phyloP scores from a whole-genome alignment of 2,113 vertebrate genomes.

The Neolamprologus longior region DNA sequence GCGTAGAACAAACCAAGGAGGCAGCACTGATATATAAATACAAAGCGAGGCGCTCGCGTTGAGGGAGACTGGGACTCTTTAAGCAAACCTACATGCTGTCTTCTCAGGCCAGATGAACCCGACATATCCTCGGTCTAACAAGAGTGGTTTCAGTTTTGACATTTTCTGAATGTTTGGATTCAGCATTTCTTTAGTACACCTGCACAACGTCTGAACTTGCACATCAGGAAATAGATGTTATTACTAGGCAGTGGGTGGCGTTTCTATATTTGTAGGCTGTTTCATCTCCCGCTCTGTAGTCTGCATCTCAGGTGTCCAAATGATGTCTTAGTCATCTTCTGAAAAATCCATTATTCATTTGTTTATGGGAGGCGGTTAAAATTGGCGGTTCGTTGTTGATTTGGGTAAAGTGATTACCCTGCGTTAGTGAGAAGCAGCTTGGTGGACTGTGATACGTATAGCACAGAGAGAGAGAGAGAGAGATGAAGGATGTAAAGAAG shows the following conservation, averaged over 20 bases:
- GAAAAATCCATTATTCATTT: not conserved
- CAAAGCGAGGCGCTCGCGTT: not conserved
- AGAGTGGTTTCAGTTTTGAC: not conserved
- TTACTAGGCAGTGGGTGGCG: not conserved
- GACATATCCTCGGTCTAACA: not conserved
- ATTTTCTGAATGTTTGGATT: not conserved
- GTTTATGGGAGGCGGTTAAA: not conserved
- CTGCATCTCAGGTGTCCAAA: conserved; percentile 5
- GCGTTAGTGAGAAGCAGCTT: not conserved
- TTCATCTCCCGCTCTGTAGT: not conserved
- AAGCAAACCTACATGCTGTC: not conserved
- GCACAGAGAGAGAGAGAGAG: not conserved
- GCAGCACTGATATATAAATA: not conserved
- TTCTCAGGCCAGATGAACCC: not conserved
- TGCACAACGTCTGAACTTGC: not conserved
- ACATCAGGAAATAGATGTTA: not conserved
- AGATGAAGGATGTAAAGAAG: not conserved
- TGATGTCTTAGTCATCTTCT: not conserved
- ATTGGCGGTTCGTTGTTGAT: not conserved
- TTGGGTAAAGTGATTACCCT: not conserved
- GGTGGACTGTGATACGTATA: not conserved
- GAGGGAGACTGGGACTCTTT: not conserved
- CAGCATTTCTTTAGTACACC: not conserved
- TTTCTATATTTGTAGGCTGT: conserved; percentile 9
- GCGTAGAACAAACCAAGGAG: not conserved